Evolutionary conservation across 2,113 vertebrate genomes (phyloP), one percentile per base, ranked within the genome.

Genomic region (Columba livia): DNA sequence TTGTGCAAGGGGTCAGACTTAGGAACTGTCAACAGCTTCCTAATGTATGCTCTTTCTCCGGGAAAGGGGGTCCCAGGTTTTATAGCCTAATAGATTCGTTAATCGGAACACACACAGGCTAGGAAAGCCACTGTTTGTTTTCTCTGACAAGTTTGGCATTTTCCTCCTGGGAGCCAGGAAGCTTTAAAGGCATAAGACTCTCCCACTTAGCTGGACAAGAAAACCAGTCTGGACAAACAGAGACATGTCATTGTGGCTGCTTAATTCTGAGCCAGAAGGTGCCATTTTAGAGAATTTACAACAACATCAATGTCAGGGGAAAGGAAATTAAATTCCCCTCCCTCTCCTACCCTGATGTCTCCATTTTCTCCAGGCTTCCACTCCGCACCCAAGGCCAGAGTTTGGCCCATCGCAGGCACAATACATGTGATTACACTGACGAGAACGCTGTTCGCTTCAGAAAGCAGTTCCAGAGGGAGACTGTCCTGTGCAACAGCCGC

Each of bases 1-100:
- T 80, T 95, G 96, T 71, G 95, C 90, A 84, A 96, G 94, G 94
- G 98, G 97, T 97, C 97, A 97, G 81, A 66, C 70, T 44, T 60
- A 94, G 97, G 93, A 95, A 97, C 96, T 97, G 97, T 97, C 97
- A 97, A 97, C 97, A 98, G 97, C 93, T 97, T 97, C 95, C 96
- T 97, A 96, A 97, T 87, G 96, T 95, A 97, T 89, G 96, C 95
- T 96, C 92, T 97, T 89, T 94, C 87, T 92, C 88, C 0, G 44
- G 95, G 93, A 94, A 90, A 96, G 94, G 93, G 97, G 95, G 97
- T 94, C 94, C 88, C 34, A 42, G 95, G 94, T 96, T 98, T 97
- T 97, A 97, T 87, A 93, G 93, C 95, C 93, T 94, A 78, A 91
- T 92, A 66, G 94, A 92, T 96, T 86, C 62, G 90, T 97, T 97